Base-by-base conservation (phyloP, 2,797 vertebrate genomes). In the Sternotherus odoratus region DNA sequence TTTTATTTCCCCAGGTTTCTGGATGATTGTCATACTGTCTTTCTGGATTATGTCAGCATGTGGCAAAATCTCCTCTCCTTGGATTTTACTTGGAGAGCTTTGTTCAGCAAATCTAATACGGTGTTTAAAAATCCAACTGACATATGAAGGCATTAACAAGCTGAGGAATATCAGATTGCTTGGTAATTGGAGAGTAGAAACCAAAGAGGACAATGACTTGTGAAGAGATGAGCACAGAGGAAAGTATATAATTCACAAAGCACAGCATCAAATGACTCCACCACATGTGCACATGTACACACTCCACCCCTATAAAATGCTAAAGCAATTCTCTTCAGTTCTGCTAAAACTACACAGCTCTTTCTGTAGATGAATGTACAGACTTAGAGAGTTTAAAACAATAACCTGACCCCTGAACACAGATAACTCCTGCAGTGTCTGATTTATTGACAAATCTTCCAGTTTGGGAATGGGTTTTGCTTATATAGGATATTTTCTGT, bases 111-210 rank as follows among this genome's bases (percentile, higher is more conserved):
- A 92, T 83, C 48, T 82, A 85, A 28, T 69, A 72, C 4, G 36
- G 69, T 93, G 74, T 92, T 96, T 85, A 83, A 46, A 93, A 95
- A 92, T 57, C 33, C 86, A 93, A 72, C 26, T 85, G 77, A 82
- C 23, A 1, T n/a, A 86, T 51, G n/a, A 91, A 94, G 79, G 53
- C 33, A 57, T 84, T 54, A 90, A 83, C 26, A 83, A 82, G 63
- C n/a, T 56, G 66, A 94, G 63, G 74, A 95, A 79, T 82, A 93
- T 87, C 23, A 85, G 85, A 91, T 94, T 93, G 11, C 91, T 87
- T 83, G 46, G 57, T 90, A 49, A 79, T 21, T 21, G 43, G 15
- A 85, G 21, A 94, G 66, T 2, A 56, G 94, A 97, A 87, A 1
- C 87, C 84, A 95, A 82, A 50, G 10, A 91, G 39, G 54, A 92